Evolutionary conservation across 2,113 vertebrate genomes (phyloP), one percentile per base, ranked within the genome.

Genomic region (Chlorodrepanis virens): DNA sequence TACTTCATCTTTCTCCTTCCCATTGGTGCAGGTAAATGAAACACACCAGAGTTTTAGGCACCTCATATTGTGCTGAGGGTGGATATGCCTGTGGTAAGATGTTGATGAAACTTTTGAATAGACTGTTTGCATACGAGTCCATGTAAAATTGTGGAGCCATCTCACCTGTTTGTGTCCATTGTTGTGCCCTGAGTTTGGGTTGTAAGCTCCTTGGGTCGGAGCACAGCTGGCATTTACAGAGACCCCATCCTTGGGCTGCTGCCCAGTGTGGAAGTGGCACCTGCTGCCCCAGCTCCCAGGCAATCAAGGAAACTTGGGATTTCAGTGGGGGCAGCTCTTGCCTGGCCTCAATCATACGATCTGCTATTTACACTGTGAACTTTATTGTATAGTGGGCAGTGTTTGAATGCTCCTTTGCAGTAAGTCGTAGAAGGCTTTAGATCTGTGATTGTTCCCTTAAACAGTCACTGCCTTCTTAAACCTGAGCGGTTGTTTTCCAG

Each of bases 191-290:
- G 60, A 52, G 16, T 78, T 78, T 52, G n/a, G 19, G 12, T n/a
- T 50, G 12, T 37, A 16, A 31, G 12, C 63, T 44, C 35, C 61
- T 24, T 14, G 37, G 35, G 42, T 83, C 9, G 16, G 27, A 77
- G 9, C 27, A 33, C 18, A 37, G 35, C 42, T 64, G 33, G 37
- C 0, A 3, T 50, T 70, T 25, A 12, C 10, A n/a, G 45, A 56
- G 42, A 14, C 39, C 14, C 10, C 14, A 1, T 37, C 42, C 27
- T 14, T 19, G 67, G 42, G 42, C 76, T 50, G 56, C 60, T 57
- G 7, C 27, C 56, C 44, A 42, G 22, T 0, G 0, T 68, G 56
- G 31, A 35, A 23, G 21, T 23, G n/a, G 10, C 42, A 53, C 25
- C 61, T 16, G 37, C 37, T 78, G 20, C 16, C 22, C 35, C 27